These are phyloP conservation scores for Torymus tubicola DNA, from an alignment of 2,888 invertebrate species.

Conservation along the genomic window DNA sequence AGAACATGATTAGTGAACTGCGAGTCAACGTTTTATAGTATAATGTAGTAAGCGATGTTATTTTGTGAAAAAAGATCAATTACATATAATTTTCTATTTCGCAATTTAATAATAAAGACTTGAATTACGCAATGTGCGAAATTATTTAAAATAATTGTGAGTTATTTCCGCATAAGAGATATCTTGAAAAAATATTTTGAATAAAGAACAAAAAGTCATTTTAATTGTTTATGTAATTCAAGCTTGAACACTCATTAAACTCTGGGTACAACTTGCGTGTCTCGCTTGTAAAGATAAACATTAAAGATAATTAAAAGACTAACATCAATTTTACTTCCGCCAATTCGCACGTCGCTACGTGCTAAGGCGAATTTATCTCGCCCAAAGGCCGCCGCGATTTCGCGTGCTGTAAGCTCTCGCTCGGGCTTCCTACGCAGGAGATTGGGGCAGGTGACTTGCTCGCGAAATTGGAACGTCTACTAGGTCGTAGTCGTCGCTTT, in stretches of 20 bases:
- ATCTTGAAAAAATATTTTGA: too few relatives aligned
- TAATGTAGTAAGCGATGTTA: too few relatives aligned
- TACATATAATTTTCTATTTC: too few relatives aligned
- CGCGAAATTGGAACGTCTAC: neutral
- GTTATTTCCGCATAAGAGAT: too few relatives aligned
- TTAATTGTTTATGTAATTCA: too few relatives aligned
- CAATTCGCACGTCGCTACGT: neutral
- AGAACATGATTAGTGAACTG: conserved; percentile 14
- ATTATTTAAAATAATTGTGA: too few relatives aligned
- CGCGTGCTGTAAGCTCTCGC: neutral
- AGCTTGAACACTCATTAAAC: too few relatives aligned
- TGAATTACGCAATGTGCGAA: too few relatives aligned
- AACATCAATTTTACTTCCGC: conserved; percentile 32
- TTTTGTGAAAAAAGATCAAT: too few relatives aligned
- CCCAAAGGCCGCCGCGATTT: conserved; percentile 43
- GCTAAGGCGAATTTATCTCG: conserved; percentile 40
- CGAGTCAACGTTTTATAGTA: too few relatives aligned
- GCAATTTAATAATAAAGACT: too few relatives aligned
- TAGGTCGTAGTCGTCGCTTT: neutral
- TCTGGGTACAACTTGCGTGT: neutral
- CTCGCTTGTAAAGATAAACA: neutral
- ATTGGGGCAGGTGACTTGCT: conserved; percentile 23
- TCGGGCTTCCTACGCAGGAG: conserved; percentile 34
- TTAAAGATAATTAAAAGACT: neutral
- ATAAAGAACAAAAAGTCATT: too few relatives aligned